Conservation (phyloP, 2,113 vertebrate genomes). For the Crotalus viridis region DNA sequence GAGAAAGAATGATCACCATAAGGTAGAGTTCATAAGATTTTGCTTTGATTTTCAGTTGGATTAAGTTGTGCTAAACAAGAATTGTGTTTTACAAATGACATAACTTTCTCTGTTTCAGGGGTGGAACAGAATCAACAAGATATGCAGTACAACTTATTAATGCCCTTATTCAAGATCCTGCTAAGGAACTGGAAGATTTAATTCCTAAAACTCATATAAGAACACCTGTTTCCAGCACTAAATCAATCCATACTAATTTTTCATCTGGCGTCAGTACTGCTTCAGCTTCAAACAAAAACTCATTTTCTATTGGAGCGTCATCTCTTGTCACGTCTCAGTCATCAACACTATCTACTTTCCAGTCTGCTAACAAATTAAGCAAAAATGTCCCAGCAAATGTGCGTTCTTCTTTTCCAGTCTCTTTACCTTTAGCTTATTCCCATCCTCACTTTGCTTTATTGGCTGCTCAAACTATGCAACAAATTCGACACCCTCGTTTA, state of each 20-base stretch:
- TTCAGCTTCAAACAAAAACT: slow-evolving; percentile 81
- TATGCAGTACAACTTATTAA: slow-evolving; percentile 97
- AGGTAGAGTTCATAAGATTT: slow-evolving; percentile 74
- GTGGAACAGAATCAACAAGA: slow-evolving; percentile 95
- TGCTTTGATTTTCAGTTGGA: not conserved
- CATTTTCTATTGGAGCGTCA: slow-evolving; percentile 85
- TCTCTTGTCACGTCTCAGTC: slow-evolving; percentile 85
- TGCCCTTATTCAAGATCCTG: slow-evolving; percentile 97
- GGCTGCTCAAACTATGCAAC: slow-evolving; percentile 98
- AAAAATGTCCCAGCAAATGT: slow-evolving; percentile 89
- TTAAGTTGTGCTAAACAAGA: not conserved
- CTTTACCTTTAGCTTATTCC: slow-evolving; percentile 91
- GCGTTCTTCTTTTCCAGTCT: slow-evolving; percentile 90
- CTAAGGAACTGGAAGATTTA: slow-evolving; percentile 98
- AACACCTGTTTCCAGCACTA: slow-evolving; percentile 83
- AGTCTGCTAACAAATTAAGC: slow-evolving; percentile 84
- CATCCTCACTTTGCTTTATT: slow-evolving; percentile 95
- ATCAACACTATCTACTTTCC: slow-evolving; percentile 84
- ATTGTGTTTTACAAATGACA: slow-evolving; percentile 13
- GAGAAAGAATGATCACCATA: slow-evolving; percentile 99
- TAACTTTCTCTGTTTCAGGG: slow-evolving; percentile 74
- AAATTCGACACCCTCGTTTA: slow-evolving; percentile 95
- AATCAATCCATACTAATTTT: slow-evolving; percentile 83
- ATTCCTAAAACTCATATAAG: slow-evolving; percentile 98
- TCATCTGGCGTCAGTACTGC: slow-evolving; percentile 83